Evolutionary conservation across 30 jellyfish, hydroid and myxozoan species (phyloP).

Genomic region (Pseudorhiza aurosa): DNA sequence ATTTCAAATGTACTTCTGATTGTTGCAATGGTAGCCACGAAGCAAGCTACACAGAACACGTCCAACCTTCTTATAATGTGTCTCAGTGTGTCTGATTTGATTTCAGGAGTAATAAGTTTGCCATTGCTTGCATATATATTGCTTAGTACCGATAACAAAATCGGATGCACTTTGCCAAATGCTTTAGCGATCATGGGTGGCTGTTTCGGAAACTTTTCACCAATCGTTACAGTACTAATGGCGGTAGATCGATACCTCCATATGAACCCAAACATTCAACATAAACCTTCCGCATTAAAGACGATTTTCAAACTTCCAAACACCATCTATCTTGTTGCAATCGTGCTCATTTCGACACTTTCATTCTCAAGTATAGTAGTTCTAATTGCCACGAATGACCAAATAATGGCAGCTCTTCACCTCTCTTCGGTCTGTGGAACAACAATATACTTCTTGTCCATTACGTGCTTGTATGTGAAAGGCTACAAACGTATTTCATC

Average conservation of each 20-base stretch:
- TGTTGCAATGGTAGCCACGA: not conserved
- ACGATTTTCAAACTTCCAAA: not conserved
- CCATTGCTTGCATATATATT: not conserved
- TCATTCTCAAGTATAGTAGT: not conserved
- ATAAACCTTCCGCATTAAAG: not conserved
- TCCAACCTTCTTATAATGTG: not conserved
- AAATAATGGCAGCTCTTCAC: not conserved
- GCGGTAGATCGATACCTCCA: constrained; percentile 17
- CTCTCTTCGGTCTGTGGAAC: too few species aligned
- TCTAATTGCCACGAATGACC: not conserved
- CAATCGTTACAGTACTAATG: not conserved
- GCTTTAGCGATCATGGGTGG: not conserved
- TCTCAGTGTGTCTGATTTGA: not conserved
- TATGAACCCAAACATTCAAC: constrained; percentile 14
- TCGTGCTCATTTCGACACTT: not conserved
- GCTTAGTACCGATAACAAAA: not conserved
- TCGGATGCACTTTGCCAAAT: not conserved
- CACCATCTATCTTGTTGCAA: not conserved
- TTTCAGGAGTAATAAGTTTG: not conserved
- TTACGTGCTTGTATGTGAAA: not conserved
- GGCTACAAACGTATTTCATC: not conserved
- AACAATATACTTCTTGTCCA: not conserved
- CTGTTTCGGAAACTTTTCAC: not conserved
- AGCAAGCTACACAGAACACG: constrained; percentile 7
- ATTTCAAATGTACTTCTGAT: not conserved